Conservation (phyloP, 2,113 vertebrate species). For the Lontra canadensis region DNA sequence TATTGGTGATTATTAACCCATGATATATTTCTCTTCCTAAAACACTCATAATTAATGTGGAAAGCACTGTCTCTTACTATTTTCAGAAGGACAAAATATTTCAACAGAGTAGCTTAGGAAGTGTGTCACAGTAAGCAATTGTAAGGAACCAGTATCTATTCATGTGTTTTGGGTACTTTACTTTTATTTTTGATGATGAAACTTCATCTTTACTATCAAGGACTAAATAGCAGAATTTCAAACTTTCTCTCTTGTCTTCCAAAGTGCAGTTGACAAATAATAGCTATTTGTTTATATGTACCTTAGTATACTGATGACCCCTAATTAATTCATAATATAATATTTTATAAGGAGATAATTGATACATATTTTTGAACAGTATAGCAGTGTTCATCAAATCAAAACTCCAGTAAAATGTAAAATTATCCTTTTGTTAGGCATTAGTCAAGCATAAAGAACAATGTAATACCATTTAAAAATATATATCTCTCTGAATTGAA, state of each 20-base stretch:
- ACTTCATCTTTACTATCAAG: neutral
- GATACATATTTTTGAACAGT: neutral
- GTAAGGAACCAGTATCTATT: neutral
- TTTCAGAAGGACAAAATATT: neutral
- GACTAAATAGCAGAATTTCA: neutral
- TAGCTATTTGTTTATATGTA: neutral
- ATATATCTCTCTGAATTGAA: neutral
- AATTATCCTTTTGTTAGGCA: neutral
- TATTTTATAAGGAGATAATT: neutral
- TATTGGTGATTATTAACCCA: neutral
- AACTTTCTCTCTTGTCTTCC: neutral
- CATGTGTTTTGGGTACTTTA: neutral
- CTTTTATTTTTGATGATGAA: neutral
- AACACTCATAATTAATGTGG: neutral
- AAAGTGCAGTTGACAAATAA: neutral
- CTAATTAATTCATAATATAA: neutral
- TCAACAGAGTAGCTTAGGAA: neutral
- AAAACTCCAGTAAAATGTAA: neutral
- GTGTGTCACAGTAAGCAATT: neutral
- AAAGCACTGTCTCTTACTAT: neutral
- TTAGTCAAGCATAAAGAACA: neutral
- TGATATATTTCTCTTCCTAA: neutral
- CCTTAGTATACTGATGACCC: neutral
- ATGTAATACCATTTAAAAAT: neutral
- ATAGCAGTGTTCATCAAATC: neutral